These are phyloP conservation scores for Acrobasis consociella DNA, from an alignment of 2,888 invertebrate genomes.

Conservation along the genomic window DNA sequence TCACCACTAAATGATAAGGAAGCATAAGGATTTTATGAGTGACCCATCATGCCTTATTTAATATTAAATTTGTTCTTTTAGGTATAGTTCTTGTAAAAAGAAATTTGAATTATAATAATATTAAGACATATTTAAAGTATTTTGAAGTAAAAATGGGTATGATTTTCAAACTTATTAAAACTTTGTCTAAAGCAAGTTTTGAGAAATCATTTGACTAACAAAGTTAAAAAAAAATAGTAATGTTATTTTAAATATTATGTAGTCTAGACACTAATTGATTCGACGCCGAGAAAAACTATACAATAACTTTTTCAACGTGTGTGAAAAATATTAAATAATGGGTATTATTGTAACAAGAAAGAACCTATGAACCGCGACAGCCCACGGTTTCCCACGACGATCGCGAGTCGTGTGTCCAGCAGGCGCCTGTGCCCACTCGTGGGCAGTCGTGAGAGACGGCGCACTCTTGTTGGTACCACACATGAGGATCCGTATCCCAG, in stretches of 20 bases:
- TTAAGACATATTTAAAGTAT: too few species aligned
- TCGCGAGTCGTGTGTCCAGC: slow-evolving; percentile 55
- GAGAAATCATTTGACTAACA: too few species aligned
- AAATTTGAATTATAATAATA: too few species aligned
- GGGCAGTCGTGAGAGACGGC: slow-evolving; percentile 60
- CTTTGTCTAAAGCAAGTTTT: too few species aligned
- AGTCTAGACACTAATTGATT: background rate
- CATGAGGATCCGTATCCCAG: slow-evolving; percentile 15
- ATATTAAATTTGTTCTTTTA: too few species aligned
- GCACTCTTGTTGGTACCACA: slow-evolving; percentile 24
- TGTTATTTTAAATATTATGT: background rate
- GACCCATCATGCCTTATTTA: too few species aligned
- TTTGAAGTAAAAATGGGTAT: too few species aligned
- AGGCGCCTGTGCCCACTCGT: slow-evolving; percentile 53
- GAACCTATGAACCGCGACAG: slow-evolving; percentile 67
- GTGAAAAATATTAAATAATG: background rate
- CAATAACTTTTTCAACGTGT: background rate
- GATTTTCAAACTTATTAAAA: too few species aligned
- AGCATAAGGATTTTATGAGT: too few species aligned
- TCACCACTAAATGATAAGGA: too few species aligned
- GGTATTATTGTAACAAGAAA: slow-evolving; percentile 28
- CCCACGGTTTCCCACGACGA: slow-evolving; percentile 74
- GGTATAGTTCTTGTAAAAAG: too few species aligned
- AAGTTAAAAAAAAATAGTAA: too few species aligned
- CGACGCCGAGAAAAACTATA: background rate